Evolutionary conservation across 2,113 vertebrate species (phyloP).

Genomic region (Pachyramphus minor): DNA sequence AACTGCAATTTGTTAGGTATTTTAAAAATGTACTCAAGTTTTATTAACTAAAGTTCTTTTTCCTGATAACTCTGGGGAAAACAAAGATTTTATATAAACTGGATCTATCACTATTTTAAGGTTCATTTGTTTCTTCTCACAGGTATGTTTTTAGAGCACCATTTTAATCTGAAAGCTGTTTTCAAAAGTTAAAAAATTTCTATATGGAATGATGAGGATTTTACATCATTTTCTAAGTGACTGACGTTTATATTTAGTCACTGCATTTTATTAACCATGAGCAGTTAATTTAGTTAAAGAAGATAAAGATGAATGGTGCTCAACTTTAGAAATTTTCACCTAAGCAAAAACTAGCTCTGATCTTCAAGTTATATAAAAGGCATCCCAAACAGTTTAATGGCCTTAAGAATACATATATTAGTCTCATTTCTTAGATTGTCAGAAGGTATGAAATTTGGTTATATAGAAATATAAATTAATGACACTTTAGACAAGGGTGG

Average conservation of each 20-base stretch:
- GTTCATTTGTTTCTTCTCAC: not conserved
- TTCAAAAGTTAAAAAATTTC: not conserved
- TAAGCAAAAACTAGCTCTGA: not conserved
- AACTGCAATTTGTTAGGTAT: not conserved
- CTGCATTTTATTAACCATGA: not conserved
- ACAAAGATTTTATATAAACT: not conserved
- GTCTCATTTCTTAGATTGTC: not conserved
- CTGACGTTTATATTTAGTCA: not conserved
- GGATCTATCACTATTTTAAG: not conserved
- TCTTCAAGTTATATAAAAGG: not conserved
- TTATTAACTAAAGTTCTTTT: not conserved
- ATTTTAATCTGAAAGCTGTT: not conserved
- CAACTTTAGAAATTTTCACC: not conserved
- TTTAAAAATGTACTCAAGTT: not conserved
- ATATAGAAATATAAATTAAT: not conserved
- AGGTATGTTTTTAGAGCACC: not conserved
- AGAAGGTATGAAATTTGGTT: not conserved
- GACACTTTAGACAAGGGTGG: not conserved
- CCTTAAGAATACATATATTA: not conserved
- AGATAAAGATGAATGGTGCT: not conserved
- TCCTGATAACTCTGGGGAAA: not conserved
- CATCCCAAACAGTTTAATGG: not conserved
- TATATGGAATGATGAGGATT: not conserved
- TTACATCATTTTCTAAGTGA: not conserved
- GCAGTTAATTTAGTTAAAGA: not conserved